Evolutionary conservation across 2,113 vertebrate species (phyloP), one percentile per base, ranked within the genome.

Genomic region (Mustela lutreola): DNA sequence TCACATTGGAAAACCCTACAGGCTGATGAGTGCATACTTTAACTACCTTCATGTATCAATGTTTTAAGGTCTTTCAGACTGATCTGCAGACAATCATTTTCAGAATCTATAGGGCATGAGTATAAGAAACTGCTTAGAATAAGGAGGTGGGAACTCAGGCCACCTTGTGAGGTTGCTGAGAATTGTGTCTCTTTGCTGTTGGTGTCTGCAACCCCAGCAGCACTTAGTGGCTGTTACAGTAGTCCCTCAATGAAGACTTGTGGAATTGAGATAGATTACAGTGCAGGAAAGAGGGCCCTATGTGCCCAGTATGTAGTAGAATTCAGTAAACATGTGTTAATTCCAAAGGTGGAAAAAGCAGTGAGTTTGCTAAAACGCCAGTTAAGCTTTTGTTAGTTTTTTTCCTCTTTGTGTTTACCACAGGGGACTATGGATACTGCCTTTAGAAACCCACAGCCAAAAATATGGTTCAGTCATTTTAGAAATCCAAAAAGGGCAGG

Each of bases 1-100:
- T 16, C 56, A 28, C 19, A 9, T 0, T 22, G 45, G 11, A 73
- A 42, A 26, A 15, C 22, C 26, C 12, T 88, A 0, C 22, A 60
- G 71, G n/a, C 22, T 81, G 11, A 39, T n/a, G 15, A 67, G 33
- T 31, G 31, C 14, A 2, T 1, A 6, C 21, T 28, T 62, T 78
- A n/a, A 3, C 15, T 12, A n/a, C 19, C 1, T 48, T 22, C 33
- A 15, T 42, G 6, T 7, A 4, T 8, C 8, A 56, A 0, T 18
- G 11, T 65, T 58, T 16, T 79, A 36, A 91, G 31, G 7, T 60
- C 75, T 58, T 65, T 28, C 11, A 36, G 28, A 24, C 33, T 73
- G 45, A 70, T 56, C 63, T 71, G 33, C 4, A 60, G 31, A 75
- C 10, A 53, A 33, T 36, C 11, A 63, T 86, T 79, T 95, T 87